Evolutionary conservation across 2,113 vertebrate genomes (phyloP).

Genomic region (Ophiodon elongatus): DNA sequence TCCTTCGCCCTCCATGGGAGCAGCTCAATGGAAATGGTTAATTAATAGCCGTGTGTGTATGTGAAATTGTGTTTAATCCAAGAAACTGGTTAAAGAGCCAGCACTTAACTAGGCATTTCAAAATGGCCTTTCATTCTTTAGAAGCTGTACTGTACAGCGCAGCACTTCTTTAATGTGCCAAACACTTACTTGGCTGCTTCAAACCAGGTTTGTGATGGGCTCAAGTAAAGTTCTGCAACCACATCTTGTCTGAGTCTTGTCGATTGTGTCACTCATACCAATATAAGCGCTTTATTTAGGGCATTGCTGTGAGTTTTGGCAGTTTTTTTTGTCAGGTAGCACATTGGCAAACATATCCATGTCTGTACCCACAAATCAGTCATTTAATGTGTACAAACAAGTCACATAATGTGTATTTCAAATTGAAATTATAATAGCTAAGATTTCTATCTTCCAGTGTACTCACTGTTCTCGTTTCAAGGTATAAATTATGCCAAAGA

Average conservation of each 20-base stretch:
- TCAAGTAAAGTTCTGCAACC: neutral
- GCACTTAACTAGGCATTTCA: slow-evolving; percentile 47
- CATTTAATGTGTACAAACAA: neutral
- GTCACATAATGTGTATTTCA: neutral
- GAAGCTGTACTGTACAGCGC: neutral
- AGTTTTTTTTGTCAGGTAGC: neutral
- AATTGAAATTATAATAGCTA: neutral
- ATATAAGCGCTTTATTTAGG: neutral
- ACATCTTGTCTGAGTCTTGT: neutral
- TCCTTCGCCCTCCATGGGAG: slow-evolving; percentile 30
- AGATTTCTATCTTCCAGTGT: neutral
- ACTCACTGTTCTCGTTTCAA: neutral
- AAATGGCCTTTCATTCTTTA: slow-evolving; percentile 37
- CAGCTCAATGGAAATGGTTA: slow-evolving; percentile 62
- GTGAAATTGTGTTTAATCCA: slow-evolving; percentile 50
- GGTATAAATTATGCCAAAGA: neutral
- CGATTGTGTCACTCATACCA: neutral
- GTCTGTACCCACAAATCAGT: neutral
- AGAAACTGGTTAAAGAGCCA: slow-evolving; percentile 38
- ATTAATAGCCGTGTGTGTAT: slow-evolving; percentile 64
- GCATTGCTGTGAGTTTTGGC: neutral
- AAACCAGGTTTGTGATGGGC: neutral
- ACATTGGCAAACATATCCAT: neutral
- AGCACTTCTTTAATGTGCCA: slow-evolving; percentile 3
- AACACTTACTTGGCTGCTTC: neutral